Base-by-base conservation (phyloP, 2,888 invertebrate species). In the Ferrisia virgata region DNA sequence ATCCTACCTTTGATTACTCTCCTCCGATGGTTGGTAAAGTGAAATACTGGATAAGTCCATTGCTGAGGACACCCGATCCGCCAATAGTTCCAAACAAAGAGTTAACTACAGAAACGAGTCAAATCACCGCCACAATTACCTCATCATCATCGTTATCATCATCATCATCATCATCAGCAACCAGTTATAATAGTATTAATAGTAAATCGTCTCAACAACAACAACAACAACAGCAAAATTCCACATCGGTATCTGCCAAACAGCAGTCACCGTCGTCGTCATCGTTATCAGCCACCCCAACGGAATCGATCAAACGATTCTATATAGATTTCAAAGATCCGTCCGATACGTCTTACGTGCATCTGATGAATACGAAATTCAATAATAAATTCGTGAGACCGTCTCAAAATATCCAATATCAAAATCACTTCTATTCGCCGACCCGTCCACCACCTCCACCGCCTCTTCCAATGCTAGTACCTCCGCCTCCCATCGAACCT, bases 1-100 rank as follows among this genome's bases (percentile, higher is more conserved):
- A 95, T 88, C 95, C 95, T 9, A 95, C 95, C 0, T 95, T 93
- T 88, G 95, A 95, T 88, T 95, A 95, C 88, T 94, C 94, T 85
- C 95, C 95, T 0, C 95, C 95, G 0, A 93, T 94, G 2, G 89
- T 95, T 53, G 94, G 94, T 86, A 90, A 92, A 43, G 95, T 95
- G 2, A 93, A 93, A 87, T 95, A 95, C 87, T 95, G 95, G 95
- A 91, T 93, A 25, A 93, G 93, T 72, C 92, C 93, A 0, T 91
- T 90, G 86, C 90, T 89, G 0, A 88, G 91, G 85, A 91, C 92
- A 86, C 89, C 91, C 0, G 92, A 93, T 86, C 90, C 92, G 83
- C 87, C 88, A 28, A 83, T 83, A 72, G 69, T 83, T 28, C 83
- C 83, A 13, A 76, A 31, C 39, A 43, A 72, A 43, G 83, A 83